Evolutionary conservation across 2,888 invertebrate species (phyloP).

Genomic region (Drosophila demipolita): DNA sequence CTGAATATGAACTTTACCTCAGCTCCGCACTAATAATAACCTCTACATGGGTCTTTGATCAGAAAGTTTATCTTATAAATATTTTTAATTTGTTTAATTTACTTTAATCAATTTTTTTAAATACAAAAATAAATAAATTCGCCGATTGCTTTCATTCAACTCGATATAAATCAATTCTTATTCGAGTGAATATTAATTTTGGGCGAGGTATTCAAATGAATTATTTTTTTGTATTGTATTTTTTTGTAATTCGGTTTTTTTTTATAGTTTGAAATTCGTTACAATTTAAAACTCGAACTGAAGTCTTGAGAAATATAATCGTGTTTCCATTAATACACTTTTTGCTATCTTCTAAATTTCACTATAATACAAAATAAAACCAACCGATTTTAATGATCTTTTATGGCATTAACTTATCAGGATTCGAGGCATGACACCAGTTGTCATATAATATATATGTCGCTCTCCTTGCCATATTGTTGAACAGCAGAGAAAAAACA

Average conservation of each 20-base stretch:
- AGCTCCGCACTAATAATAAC: slow-evolving; percentile 14
- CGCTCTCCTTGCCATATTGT: too few species aligned
- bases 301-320: background rate
- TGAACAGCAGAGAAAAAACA: too few species aligned
- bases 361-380: background rate
- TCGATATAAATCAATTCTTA: background rate
- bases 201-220: too few species aligned
- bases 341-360: background rate
- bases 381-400: too few species aligned
- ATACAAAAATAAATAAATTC: too few species aligned
- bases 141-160: background rate
- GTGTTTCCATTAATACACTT: background rate
- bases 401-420: background rate
- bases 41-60: slow-evolving; percentile 10
- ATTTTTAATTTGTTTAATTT: background rate
- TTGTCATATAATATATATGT: too few species aligned
- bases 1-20: slow-evolving; percentile 30
- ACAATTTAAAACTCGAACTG: background rate
- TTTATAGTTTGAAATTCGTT: background rate
- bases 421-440: background rate
- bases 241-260: background rate
- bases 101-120: background rate
- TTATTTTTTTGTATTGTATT: too few species aligned
- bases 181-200: too few species aligned
- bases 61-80: background rate